phyloP scores from a whole-genome alignment of 2,797 vertebrate genomes.

The Alcedo atthis region DNA sequence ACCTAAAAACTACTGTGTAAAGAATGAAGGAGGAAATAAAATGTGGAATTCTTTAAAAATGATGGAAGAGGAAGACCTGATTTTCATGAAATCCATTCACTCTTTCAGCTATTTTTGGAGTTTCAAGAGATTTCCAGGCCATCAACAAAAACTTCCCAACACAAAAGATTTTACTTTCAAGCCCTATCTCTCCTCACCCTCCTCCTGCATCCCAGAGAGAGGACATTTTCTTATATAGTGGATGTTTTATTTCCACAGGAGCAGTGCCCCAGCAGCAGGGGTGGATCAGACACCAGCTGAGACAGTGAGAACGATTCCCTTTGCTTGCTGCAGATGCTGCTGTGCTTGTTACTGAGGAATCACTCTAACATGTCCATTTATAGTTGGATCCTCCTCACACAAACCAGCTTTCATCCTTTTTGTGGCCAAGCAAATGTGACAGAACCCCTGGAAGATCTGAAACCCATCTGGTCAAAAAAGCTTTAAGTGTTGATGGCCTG shows the following conservation, averaged over 20 bases:
- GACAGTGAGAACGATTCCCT: not conserved
- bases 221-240: not conserved
- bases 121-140: conserved; percentile 1
- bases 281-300: not conserved
- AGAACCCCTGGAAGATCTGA: not conserved
- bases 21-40: conserved; percentile 29
- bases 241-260: not conserved
- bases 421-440: not conserved
- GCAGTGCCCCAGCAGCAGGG: not conserved
- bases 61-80: conserved; percentile 55
- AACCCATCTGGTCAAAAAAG: not conserved
- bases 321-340: not conserved
- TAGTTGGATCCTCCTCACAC: not conserved
- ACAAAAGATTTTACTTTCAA: not conserved
- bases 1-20: conserved; percentile 54
- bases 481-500: conserved; percentile 13
- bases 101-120: conserved; percentile 17
- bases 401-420: not conserved
- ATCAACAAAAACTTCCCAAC: conserved; percentile 3
- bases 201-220: not conserved
- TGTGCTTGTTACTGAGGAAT: not conserved
- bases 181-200: not conserved
- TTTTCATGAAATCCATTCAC: conserved; percentile 12
- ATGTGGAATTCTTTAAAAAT: conserved; percentile 22
- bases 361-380: not conserved